Base-by-base conservation (phyloP, 2,113 vertebrate genomes). In the Gambusia holbrooki region DNA sequence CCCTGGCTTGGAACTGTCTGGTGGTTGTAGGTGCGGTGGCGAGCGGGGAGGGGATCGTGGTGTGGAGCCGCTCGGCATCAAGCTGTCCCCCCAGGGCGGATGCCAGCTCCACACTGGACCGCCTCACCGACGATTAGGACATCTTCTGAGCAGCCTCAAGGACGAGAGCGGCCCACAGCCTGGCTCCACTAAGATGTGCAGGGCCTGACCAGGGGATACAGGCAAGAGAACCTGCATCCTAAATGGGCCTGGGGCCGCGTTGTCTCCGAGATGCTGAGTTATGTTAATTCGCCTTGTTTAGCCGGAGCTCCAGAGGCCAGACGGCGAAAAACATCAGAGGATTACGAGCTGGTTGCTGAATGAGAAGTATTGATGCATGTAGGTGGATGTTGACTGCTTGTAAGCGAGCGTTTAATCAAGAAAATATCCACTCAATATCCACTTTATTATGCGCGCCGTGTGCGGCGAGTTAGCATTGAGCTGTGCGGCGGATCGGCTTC, bases 61-160 rank as follows among this genome's bases (percentile, higher is more conserved):
- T 42, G 68, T 29, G 73, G 73, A 27, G 69, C 74, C 78, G 81
- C 80, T 69, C 45, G 2, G 66, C 7, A 66, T 84, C 85, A 81
- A 78, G 68, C 85, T 51, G 74, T 48, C 80, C 79, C 48, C 45
- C 35, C 66, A 62, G 29, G 68, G 63, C 79, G 15, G 29, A 58
- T 75, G 90, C 89, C 88, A 87, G 74, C 80, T 73, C 82, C n/a
- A 54, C 35, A n/a, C 74, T 84, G 77, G 81, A 87, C 78, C 15
- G 60, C 78, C 81, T 84, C 60, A 7, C 33, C 29, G 35, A 73
- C 68, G 80, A 90, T 92, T 90, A 92, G 89, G 89, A 89, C 84
- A 81, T 88, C 42, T 73, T 66, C 84, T 86, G 86, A 84, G 72
- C 80, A 37, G 84, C 75, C 82, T 85, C 67, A 86, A 89, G 84